Evolutionary conservation across 2,888 invertebrate species (phyloP).

Genomic region (Thereva unica): DNA sequence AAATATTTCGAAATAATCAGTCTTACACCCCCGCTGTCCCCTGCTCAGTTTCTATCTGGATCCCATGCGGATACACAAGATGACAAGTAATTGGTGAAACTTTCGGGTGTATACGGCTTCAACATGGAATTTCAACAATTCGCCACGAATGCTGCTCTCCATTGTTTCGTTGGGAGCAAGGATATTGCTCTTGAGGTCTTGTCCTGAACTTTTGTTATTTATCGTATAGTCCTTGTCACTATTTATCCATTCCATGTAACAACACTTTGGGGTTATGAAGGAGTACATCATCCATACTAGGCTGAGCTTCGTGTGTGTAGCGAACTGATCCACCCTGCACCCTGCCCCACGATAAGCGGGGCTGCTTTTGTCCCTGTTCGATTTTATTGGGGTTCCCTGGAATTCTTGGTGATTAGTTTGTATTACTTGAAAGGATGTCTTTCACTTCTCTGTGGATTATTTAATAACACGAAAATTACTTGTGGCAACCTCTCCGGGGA

Average conservation of each 20-base stretch:
- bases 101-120: conserved; percentile 5
- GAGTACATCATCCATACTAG: neutral
- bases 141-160: conserved; percentile 8
- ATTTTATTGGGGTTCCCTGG: no score
- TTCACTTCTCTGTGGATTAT: no score
- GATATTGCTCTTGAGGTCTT: neutral
- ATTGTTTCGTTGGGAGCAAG: conserved; percentile 8
- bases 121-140: conserved; percentile 27
- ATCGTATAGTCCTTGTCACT: conserved; percentile 28
- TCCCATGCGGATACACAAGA: conserved; percentile 19
- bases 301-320: no score
- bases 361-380: no score
- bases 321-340: no score
- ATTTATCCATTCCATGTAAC: conserved; percentile 25
- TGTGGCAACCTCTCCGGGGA: no score
- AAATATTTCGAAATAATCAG: conserved; percentile 27
- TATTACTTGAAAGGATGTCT: no score
- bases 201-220: conserved; percentile 27
- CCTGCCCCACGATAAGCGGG: no score
- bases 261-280: conserved; percentile 13
- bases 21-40: neutral
- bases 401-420: no score
- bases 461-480: no score
- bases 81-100: conserved; percentile 27
- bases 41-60: neutral